Conservation (phyloP, 30 jellyfish, hydroid and myxozoan species). For the Sanderia malayensis region DNA sequence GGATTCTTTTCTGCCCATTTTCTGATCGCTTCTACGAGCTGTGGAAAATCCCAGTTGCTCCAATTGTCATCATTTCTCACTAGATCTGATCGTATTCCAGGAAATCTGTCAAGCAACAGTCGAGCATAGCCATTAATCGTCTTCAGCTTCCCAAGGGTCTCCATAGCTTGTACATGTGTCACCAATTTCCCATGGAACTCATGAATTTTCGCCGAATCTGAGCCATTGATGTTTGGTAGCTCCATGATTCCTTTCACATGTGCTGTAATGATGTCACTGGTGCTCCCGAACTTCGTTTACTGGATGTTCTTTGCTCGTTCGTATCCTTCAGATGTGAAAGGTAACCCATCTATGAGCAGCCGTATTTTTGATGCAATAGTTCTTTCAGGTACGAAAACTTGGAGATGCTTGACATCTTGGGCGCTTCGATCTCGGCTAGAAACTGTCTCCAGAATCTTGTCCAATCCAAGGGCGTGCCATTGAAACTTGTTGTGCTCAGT, state of each 20-base stretch:
- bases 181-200: slow-evolving; percentile 17
- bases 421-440: slow-evolving; percentile 32
- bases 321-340: slow-evolving; percentile 37
- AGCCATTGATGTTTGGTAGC: slow-evolving; percentile 31
- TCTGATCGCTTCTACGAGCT: slow-evolving; percentile 41
- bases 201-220: slow-evolving; percentile 31
- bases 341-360: slow-evolving; percentile 15
- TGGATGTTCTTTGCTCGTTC: slow-evolving; percentile 28
- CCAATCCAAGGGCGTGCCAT: slow-evolving; percentile 48
- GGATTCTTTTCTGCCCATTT: slow-evolving; percentile 62
- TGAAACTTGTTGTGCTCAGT: slow-evolving; percentile 20
- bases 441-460: slow-evolving; percentile 35
- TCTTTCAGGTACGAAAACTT: slow-evolving; percentile 30
- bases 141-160: slow-evolving; percentile 50
- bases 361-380: slow-evolving; percentile 12
- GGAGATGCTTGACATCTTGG: slow-evolving; percentile 13
- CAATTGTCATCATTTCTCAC: slow-evolving; percentile 50
- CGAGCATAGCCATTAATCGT: slow-evolving; percentile 39
- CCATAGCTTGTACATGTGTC: slow-evolving; percentile 57
- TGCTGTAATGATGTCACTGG: slow-evolving; percentile 46
- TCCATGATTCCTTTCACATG: too few species aligned
- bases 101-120: slow-evolving; percentile 56
- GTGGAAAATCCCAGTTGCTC: slow-evolving; percentile 51
- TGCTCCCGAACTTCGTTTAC: slow-evolving; percentile 34
- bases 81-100: slow-evolving; percentile 47